Base-by-base conservation (phyloP, 2,797 vertebrate genomes). In the Dromococcyx pavoninus region DNA sequence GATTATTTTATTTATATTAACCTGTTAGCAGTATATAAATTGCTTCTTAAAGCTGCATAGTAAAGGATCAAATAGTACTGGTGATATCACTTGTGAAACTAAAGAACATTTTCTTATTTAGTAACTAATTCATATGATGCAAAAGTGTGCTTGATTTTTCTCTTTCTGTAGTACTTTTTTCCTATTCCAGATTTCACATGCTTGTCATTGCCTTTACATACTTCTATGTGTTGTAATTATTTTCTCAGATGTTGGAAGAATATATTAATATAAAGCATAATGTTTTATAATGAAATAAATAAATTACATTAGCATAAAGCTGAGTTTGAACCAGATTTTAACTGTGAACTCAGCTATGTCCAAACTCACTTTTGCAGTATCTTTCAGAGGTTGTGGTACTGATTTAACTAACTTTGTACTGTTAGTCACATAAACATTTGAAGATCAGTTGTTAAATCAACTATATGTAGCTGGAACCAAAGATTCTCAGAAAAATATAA, bases 51-150 rank as follows among this genome's bases (percentile, higher is more conserved):
- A 95, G 77, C 72, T 85, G 33, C 80, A 54, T 71, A 77, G 75
- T 44, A 75, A 92, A 92, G 50, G 72, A 81, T 89, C 57, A 91
- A 94, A 74, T 80, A 96, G 44, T 71, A 35, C 41, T 91, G 69
- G 74, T 74, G 93, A 73, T 86, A 88, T 61, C 46, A 81, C 88
- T 92, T 74, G 22, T 94, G 87, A 88, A 91, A 72, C 77, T 87
- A 70, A 88, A 88, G 79, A 91, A 86, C 48, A 24, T 54, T 96
- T 94, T 93, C 56, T 21, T 93, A 86, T 88, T 93, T 91, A 84
- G 44, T 72, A 76, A 87, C 65, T 96, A 94, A 93, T 96, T 95
- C 44, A 41, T 88, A 58, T 76, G 44, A 79, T 50, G 44, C 72
- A 41, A 84, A 91, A 94, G 39, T 80, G 16, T 79, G 44, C 78